Evolutionary conservation across 1,140 invertebrate species (phyloP).

Genomic region (Ladona fulva): DNA sequence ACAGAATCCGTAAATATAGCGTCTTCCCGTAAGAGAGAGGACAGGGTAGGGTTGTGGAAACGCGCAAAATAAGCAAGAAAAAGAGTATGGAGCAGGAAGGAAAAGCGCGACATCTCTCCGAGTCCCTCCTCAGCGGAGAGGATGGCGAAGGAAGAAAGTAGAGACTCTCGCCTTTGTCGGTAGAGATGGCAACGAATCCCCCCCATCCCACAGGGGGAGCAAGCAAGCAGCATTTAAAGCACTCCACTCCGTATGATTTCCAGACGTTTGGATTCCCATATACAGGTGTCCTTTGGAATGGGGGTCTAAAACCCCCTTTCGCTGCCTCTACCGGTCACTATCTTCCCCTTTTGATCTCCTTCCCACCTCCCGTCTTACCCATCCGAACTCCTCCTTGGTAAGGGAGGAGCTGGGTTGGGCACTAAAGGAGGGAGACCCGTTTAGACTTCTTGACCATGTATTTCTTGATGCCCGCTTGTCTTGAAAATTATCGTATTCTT

Average conservation of each 20-base stretch:
- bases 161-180: background rate
- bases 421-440: background rate
- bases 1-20: too few species aligned
- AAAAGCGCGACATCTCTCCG: background rate
- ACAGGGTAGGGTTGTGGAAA: background rate
- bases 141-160: background rate
- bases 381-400: background rate
- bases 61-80: background rate
- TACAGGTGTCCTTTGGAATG: background rate
- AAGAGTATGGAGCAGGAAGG: background rate
- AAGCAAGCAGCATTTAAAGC: background rate
- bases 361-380: background rate
- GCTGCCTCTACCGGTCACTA: background rate
- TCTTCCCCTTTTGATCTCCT: background rate
- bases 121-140: background rate
- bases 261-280: background rate
- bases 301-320: background rate
- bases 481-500: background rate
- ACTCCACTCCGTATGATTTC: background rate
- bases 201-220: background rate
- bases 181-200: background rate
- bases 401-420: too few species aligned
- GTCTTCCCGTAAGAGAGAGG: background rate
- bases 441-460: constrained; percentile 1
- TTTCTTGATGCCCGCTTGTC: background rate